These are phyloP conservation scores for Odontothrips loti DNA, from an alignment of 2,888 invertebrate species.

Conservation along the genomic window DNA sequence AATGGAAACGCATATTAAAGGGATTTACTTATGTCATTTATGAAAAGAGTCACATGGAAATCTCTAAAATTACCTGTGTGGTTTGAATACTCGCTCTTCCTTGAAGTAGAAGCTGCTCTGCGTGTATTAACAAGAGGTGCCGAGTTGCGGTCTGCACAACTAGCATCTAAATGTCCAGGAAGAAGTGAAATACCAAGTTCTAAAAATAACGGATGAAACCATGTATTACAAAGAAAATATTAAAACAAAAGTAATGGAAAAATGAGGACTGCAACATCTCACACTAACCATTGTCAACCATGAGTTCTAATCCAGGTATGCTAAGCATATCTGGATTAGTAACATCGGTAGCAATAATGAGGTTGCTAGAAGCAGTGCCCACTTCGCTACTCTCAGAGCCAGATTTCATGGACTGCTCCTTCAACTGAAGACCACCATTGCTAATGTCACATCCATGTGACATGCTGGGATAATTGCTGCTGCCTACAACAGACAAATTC, in stretches of 20 bases:
- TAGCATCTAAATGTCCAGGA: neutral
- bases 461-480: neutral
- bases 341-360: neutral
- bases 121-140: neutral
- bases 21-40: neutral
- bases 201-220: neutral
- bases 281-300: neutral
- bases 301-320: neutral
- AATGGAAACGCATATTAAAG: neutral
- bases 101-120: neutral
- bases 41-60: neutral
- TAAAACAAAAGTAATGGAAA: neutral
- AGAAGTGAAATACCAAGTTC: constrained; percentile 4
- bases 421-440: too few species aligned
- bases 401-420: too few species aligned
- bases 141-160: neutral
- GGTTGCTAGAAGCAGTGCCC: too few species aligned
- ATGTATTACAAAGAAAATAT: neutral
- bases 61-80: neutral
- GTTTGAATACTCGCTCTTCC: neutral
- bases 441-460: neutral
- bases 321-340: neutral
- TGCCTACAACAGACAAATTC: neutral
- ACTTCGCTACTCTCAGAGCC: too few species aligned
- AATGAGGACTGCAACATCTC: neutral